phyloP scores from a whole-genome alignment of 1,140 invertebrate species.

The Glomeris maerens region DNA sequence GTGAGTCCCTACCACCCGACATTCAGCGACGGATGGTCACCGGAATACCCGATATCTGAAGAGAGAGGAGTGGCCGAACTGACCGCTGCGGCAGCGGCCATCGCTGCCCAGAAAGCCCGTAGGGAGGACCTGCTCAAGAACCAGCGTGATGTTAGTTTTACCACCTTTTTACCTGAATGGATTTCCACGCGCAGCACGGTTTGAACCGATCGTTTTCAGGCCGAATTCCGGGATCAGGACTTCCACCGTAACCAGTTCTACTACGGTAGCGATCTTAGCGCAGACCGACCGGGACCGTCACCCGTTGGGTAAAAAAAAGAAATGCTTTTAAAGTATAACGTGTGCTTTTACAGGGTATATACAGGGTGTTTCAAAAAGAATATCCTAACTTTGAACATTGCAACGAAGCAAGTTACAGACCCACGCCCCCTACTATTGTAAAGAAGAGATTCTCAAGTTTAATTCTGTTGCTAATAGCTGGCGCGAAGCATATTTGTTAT shows the following conservation, averaged over 20 bases:
- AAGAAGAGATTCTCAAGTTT: too few relatives aligned
- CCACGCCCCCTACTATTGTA: too few relatives aligned
- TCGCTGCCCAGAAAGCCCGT: constrained; percentile 23
- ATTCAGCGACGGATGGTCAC: constrained; percentile 90
- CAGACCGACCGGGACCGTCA: constrained; percentile 5
- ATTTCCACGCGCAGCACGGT: too few relatives aligned
- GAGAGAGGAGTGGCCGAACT: constrained; percentile 37
- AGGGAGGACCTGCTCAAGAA: constrained; percentile 21
- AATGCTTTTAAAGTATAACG: too few relatives aligned
- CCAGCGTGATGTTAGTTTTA: constrained; percentile 22
- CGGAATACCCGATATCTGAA: constrained; percentile 65
- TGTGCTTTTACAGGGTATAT: too few relatives aligned
- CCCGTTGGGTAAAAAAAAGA: constrained; percentile 7
- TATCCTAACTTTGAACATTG: too few relatives aligned
- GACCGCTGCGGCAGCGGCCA: constrained; percentile 24
- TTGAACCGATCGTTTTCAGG: constrained; percentile 13
- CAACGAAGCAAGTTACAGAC: too few relatives aligned
- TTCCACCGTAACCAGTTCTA: constrained; percentile 38
- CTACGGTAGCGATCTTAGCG: constrained; percentile 39
- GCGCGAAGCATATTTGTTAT: too few relatives aligned
- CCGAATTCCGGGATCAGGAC: constrained; percentile 28
- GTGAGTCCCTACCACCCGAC: constrained; percentile 76
- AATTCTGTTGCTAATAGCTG: too few relatives aligned
- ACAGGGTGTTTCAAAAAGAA: too few relatives aligned
- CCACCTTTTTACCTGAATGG: too few relatives aligned